These are phyloP conservation scores for Luscinia luscinia DNA, from an alignment of 2,797 vertebrate species.

Conservation along the genomic window DNA sequence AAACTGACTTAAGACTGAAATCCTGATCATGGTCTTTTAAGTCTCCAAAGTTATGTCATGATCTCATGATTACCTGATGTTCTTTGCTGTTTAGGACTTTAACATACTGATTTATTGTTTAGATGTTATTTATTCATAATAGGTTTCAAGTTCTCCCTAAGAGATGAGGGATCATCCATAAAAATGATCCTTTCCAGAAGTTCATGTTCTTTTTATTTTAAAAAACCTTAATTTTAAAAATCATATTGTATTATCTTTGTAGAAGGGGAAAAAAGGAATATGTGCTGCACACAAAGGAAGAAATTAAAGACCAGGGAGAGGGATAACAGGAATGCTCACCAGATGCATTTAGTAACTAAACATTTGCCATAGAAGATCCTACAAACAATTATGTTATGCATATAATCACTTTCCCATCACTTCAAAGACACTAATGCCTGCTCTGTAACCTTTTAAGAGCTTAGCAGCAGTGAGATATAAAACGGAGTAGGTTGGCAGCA, in stretches of 20 bases:
- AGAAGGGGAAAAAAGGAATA: neutral
- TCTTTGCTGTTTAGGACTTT: neutral
- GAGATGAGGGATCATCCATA: neutral
- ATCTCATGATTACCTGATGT: neutral
- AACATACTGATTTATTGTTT: neutral
- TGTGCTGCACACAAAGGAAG: neutral
- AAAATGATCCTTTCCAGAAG: neutral
- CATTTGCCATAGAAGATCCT: conserved; percentile 52
- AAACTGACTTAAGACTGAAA: neutral
- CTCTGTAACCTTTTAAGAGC: conserved; percentile 73
- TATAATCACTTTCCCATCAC: conserved; percentile 70
- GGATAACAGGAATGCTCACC: neutral
- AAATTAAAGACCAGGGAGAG: neutral
- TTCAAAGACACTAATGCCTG: conserved; percentile 73
- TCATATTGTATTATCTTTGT: neutral
- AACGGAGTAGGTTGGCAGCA: conserved; percentile 57
- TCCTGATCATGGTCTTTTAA: neutral
- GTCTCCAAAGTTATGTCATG: neutral
- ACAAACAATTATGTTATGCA: conserved; percentile 65
- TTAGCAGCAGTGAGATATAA: conserved; percentile 62
- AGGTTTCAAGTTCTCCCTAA: neutral
- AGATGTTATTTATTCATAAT: neutral
- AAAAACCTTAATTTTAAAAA: neutral
- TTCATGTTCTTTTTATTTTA: neutral
- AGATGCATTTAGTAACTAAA: conserved; percentile 34